Evolutionary conservation across 2,113 vertebrate genomes (phyloP), one percentile per base, ranked within the genome.

Genomic region (Corynorhinus townsendii): DNA sequence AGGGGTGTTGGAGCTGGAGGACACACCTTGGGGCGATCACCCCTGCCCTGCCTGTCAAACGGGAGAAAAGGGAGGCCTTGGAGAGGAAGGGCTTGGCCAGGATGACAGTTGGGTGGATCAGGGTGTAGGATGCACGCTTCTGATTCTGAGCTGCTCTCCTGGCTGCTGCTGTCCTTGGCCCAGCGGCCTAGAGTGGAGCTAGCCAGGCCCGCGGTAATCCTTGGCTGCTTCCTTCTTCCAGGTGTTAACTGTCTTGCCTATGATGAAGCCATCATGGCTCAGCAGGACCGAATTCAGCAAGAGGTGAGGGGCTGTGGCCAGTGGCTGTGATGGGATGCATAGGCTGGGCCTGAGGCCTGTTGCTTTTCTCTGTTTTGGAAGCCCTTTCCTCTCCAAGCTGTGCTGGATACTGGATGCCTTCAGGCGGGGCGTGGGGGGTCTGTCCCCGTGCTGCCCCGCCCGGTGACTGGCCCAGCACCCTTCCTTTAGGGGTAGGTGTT

Each of bases 201-300:
- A 43, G 59, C 80, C n/a, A 28, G 35, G 49, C n/a, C 40, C 16
- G 11, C 30, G 28, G 64, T 68, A 62, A 87, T 6, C 30, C 52
- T 43, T 16, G 54, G 73, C 35, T 59, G 54, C 71, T 83, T 45
- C 49, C 56, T 93, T 86, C 71, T 87, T 72, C 59, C 79, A 99
- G 99, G 99, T 96, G 99, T 99, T 84, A 99, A 99, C 98, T 99
- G 99, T 96, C 98, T 99, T 82, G 99, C 99, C 3, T 99, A 99
- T 14, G 99, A 99, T 59, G 99, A 99, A 98, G 99, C 99, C 95
- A 99, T 99, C 79, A 99, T 99, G 96, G 99, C 99, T 91, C 99
- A 99, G 93, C 99, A 99, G 97, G 99, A 99, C 97, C 98, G 99
- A 95, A 99, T 99, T 98, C 99, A 99, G 97, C 99, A 99, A 83